Conservation (phyloP, 2,888 invertebrate genomes). For the Rotaria socialis region DNA sequence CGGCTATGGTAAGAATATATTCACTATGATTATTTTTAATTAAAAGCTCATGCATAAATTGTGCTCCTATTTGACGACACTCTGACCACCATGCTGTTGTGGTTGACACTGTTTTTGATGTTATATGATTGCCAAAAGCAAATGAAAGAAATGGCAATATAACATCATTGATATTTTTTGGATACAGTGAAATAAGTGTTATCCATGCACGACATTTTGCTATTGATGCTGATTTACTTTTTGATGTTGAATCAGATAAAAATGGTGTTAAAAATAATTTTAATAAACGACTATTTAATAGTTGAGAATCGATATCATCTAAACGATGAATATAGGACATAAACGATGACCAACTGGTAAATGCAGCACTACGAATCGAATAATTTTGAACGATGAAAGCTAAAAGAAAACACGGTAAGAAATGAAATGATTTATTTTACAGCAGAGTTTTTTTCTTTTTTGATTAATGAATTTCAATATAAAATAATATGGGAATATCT, state of each 20-base stretch:
- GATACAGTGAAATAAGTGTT: not conserved
- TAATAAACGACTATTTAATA: not conserved
- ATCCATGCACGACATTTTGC: slow-evolving; percentile 27
- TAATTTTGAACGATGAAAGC: not conserved
- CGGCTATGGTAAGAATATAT: not conserved
- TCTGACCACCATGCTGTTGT: slow-evolving; percentile 2
- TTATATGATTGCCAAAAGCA: not conserved
- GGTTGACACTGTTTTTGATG: not conserved
- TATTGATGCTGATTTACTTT: slow-evolving; percentile 1
- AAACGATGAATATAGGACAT: not conserved
- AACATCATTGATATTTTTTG: not conserved
- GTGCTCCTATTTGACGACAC: slow-evolving; percentile 4
- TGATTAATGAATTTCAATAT: no score
- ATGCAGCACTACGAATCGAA: not conserved
- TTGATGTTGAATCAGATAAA: not conserved
- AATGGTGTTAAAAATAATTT: slow-evolving; percentile 33
- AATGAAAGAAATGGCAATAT: slow-evolving; percentile 34
- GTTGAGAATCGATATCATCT: not conserved
- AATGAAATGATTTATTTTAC: no score
- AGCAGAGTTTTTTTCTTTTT: no score
- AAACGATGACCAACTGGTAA: not conserved
- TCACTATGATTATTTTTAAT: not conserved
- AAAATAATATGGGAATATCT: no score
- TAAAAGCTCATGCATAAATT: not conserved
- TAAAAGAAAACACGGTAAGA: not conserved